Evolutionary conservation across 2,113 vertebrate genomes (phyloP), one percentile per base, ranked within the genome.

Genomic region (Rhineura floridana): DNA sequence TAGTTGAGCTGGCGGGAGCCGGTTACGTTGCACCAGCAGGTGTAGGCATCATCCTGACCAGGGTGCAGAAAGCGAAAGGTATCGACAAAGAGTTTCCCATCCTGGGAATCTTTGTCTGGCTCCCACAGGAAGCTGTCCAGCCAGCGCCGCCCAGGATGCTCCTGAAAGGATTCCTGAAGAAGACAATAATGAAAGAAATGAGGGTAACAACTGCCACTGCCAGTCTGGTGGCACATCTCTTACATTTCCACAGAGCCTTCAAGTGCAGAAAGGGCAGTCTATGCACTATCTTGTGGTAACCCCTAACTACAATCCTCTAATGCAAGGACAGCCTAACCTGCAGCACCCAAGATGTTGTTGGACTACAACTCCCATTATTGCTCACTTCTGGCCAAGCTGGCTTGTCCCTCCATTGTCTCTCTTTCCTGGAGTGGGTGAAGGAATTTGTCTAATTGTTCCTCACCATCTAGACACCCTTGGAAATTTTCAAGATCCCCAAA

Each of bases 1-100:
- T 98, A 98, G 96, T 99, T 99, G 88, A 98, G 97, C 89, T 96
- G 97, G 15, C 98, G 97, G 4, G 98, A 98, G 6, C 98, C 98
- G 0, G 96, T 98, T 28, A 96, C 90, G 2, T 96, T 96, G 25
- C 96, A 97, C 98, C 98, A 99, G 89, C 98, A 99, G 0, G 98
- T 99, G 92, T 98, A 99, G 75, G 98, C 98, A 0, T 95, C 93
- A 23, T 93, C 87, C 65, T 97, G 97, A 17, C 94, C 94, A 19
- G 98, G 98, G 77, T 99, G 97, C 90, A 99, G 98, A 92, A 91
- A 95, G 11, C 98, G 97, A 94, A 97, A 98, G 11, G 95, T 97
- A 85, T 98, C 98, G 1, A 98, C 91, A 84, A 99, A 98, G 52
- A 93, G 95, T 5, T 76, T 65, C 4, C 97, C 97, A 3, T 75